Evolutionary conservation across 2,888 invertebrate species (phyloP).

Genomic region (Yponomeuta malinellus): DNA sequence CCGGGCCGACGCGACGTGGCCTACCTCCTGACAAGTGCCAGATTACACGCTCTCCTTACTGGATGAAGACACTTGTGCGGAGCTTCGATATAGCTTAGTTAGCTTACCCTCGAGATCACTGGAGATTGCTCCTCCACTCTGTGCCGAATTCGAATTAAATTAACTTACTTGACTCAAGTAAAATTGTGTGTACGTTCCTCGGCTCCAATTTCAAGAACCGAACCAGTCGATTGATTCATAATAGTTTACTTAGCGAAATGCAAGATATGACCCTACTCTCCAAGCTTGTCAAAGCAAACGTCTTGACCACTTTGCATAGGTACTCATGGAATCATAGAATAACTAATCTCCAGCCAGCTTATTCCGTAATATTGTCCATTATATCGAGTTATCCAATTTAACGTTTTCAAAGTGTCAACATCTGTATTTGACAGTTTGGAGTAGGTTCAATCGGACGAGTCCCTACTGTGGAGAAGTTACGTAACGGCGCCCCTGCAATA

Average conservation of each 20-base stretch:
- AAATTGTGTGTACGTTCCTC: not conserved
- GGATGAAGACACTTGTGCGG: conserved; percentile 7
- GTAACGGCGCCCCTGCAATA: conserved; percentile 25
- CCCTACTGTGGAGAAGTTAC: no score
- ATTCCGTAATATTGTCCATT: no score
- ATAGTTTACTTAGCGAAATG: not conserved
- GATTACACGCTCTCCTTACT: conserved; percentile 30
- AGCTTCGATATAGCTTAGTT: conserved; percentile 5
- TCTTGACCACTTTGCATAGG: not conserved
- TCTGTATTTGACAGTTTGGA: no score
- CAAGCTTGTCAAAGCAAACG: not conserved
- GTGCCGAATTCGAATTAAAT: not conserved
- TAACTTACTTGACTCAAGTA: not conserved
- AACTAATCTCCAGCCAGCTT: not conserved
- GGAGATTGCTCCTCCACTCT: not conserved
- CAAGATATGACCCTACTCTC: not conserved
- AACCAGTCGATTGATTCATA: not conserved
- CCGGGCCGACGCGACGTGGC: conserved; percentile 31
- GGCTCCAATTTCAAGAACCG: not conserved
- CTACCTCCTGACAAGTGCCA: conserved; percentile 39
- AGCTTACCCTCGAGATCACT: conserved; percentile 1
- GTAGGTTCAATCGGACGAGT: no score
- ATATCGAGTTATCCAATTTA: no score
- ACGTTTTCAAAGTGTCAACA: no score
- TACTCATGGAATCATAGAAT: not conserved